Base-by-base conservation (phyloP, 2,113 vertebrate species). In the Caracal caracal region DNA sequence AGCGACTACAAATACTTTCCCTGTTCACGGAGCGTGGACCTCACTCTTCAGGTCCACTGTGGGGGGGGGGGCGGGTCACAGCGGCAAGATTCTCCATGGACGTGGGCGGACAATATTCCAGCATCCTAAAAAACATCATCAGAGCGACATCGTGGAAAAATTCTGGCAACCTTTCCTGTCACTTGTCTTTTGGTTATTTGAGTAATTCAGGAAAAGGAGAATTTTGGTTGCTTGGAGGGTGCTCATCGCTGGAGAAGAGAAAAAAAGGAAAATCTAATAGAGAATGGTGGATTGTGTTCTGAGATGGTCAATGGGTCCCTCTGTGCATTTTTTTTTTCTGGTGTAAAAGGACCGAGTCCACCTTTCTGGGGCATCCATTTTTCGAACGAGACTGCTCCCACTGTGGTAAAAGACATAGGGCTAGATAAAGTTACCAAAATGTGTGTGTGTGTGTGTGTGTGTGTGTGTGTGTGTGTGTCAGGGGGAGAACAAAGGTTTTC, bases 271-370 rank as follows among this genome's bases (percentile, higher is more conserved):
- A 66, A 71, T 63, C 37, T 26, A 49, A 37, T 8, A 30, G 40
- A 73, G 33, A 66, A 33, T 0, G 0, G 28, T 16, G 75, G 43
- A 24, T 6, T 15, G 13, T 70, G 10, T 8, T 24, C n/a, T 1
- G 35, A 56, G 59, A 43, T 9, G 24, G 33, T 78, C 11, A 49
- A 76, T 5, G 15, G 22, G 40, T 86, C 56, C 56, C 33, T 86
- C n/a, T 26, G 49, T 92, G 28, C 33, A 26, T 95, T 96, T 92
- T 97, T 88, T 96, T 93, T 97, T 89, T 35, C 71, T 89, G 16
- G 40, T 33, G 33, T 43, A 66, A 70, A 85, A 95, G 59, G 63
- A 40, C 71, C 73, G 16, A 71, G 10, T 28, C 51, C 73, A 78
- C 65, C 53, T 89, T 75, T 43, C 49, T 71, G 16, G 53, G 26